Conservation (phyloP, 2,888 invertebrate species). For the Pilophorus perplexus region DNA sequence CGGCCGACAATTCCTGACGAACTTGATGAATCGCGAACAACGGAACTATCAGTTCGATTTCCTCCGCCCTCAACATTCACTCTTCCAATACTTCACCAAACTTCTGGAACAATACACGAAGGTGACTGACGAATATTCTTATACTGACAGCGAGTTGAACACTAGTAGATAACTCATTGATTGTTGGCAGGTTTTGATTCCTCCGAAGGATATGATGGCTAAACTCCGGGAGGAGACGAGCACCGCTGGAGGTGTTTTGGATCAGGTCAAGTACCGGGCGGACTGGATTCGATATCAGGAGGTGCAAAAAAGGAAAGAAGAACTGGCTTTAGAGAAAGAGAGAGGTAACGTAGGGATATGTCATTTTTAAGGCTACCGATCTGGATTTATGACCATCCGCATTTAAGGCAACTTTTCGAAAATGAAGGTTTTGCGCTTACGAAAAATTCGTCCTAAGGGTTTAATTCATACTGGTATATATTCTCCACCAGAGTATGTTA, state of each 20-base stretch:
- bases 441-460: too few relatives aligned
- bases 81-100: slow-evolving; percentile 98
- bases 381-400: not conserved
- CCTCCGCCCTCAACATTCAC: slow-evolving; percentile 93
- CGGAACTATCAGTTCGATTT: slow-evolving; percentile 99
- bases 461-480: too few relatives aligned
- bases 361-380: not conserved
- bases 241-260: slow-evolving; percentile 66
- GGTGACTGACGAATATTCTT: slow-evolving; percentile 56
- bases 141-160: not conserved
- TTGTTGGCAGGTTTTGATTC: slow-evolving; percentile 69
- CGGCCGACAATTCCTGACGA: slow-evolving; percentile 95
- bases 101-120: slow-evolving; percentile 98
- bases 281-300: slow-evolving; percentile 97
- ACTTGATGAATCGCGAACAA: slow-evolving; percentile 97
- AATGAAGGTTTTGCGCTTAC: not conserved
- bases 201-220: slow-evolving; percentile 84
- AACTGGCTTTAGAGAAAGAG: slow-evolving; percentile 92
- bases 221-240: slow-evolving; percentile 76
- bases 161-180: too few relatives aligned
- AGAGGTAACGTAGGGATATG: slow-evolving; percentile 58
- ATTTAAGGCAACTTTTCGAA: too few relatives aligned
- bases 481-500: too few relatives aligned
- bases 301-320: slow-evolving; percentile 85
- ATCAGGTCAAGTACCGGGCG: slow-evolving; percentile 89